Conservation (phyloP, 1,140 invertebrate genomes). For the Drosophila repletoides region DNA sequence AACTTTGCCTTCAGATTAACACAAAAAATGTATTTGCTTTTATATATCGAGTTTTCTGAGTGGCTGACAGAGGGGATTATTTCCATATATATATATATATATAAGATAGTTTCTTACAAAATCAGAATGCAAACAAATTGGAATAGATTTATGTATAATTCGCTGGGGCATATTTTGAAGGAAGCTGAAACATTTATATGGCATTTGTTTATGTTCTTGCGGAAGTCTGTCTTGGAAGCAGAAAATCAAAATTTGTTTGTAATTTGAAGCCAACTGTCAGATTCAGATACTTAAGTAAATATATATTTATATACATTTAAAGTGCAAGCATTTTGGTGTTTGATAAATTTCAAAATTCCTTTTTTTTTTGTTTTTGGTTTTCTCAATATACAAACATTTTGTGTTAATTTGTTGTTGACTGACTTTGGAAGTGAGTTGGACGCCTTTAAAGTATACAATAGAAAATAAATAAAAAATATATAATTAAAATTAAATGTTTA, state of each 20-base stretch:
- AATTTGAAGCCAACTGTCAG: no score
- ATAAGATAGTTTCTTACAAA: slow-evolving; percentile 1
- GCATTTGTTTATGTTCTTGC: no score
- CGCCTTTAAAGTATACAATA: background rate
- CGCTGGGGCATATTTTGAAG: no score
- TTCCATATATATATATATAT: slow-evolving; percentile 13
- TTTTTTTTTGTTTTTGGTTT: slow-evolving; percentile 17
- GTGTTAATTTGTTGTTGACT: slow-evolving; percentile 12
- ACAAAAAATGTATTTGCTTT: slow-evolving; percentile 8
- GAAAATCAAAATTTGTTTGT: slow-evolving; percentile 30
- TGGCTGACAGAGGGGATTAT: no score
- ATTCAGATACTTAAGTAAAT: background rate
- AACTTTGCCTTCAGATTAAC: slow-evolving; percentile 7
- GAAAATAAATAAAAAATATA: slow-evolving; percentile 21
- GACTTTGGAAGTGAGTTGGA: slow-evolving; percentile 37
- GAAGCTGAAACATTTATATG: slow-evolving; percentile 29
- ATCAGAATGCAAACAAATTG: slow-evolving; percentile 11
- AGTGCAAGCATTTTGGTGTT: slow-evolving; percentile 28
- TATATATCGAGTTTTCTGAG: no score
- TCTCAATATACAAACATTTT: slow-evolving; percentile 31
- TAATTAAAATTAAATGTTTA: slow-evolving; percentile 14
- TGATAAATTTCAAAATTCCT: slow-evolving; percentile 15
- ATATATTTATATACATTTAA: slow-evolving; percentile 28
- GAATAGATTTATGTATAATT: slow-evolving; percentile 10
- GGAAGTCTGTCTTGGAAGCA: slow-evolving; percentile 32